phyloP scores from a whole-genome alignment of 2,797 vertebrate genomes.

The Bradypodion ventrale region DNA sequence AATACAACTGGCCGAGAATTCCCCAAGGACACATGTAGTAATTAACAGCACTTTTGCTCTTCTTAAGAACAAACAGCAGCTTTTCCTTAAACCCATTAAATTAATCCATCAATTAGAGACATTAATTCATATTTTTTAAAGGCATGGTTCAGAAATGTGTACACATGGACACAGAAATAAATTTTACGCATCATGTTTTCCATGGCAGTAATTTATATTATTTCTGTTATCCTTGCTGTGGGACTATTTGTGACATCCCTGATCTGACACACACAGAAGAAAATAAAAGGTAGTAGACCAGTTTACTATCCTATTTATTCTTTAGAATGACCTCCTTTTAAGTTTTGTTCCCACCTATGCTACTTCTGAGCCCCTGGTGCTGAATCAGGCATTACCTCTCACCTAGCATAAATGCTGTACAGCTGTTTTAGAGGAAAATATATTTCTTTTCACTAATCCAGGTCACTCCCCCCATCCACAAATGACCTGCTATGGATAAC shows the following conservation, averaged over 20 bases:
- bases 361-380: not conserved
- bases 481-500: too few species aligned
- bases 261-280: not conserved
- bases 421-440: not conserved
- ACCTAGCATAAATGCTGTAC: not conserved
- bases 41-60: slow-evolving; percentile 1
- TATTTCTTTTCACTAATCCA: too few species aligned
- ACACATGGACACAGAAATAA: not conserved
- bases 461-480: too few species aligned
- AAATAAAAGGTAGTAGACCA: not conserved
- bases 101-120: slow-evolving; percentile 18
- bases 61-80: slow-evolving; percentile 16
- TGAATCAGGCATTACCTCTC: not conserved
- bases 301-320: not conserved
- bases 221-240: not conserved
- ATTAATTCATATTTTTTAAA: not conserved
- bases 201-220: not conserved
- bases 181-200: not conserved
- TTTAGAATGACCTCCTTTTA: not conserved
- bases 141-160: not conserved
- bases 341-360: not conserved
- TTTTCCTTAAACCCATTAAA: slow-evolving; percentile 36
- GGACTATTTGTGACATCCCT: not conserved
- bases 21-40: slow-evolving; percentile 31
- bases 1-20: not conserved